Evolutionary conservation across 2,888 invertebrate genomes (phyloP).

Genomic region (Cecidostiba fungosa): DNA sequence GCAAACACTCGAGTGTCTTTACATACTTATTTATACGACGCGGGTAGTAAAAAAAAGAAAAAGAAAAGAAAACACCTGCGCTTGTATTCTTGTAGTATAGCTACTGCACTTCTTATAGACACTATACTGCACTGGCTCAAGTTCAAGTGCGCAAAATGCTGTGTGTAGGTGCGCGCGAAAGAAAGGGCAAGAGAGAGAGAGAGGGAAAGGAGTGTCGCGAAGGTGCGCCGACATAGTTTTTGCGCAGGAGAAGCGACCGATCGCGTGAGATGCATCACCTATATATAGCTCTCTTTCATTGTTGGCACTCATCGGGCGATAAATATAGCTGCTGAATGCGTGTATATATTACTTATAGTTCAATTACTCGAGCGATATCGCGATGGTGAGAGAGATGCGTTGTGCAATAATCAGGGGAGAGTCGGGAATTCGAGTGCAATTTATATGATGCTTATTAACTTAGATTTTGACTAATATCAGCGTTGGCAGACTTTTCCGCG

Average conservation of each 20-base stretch:
- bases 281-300: not conserved
- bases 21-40: not conserved
- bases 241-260: not conserved
- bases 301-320: not conserved
- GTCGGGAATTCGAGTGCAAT: not conserved
- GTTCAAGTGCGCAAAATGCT: constrained; percentile 50
- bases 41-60: not conserved
- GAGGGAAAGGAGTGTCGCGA: not conserved
- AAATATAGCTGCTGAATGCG: not conserved
- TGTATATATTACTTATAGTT: not conserved
- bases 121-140: constrained; percentile 36
- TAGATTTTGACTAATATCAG: not conserved
- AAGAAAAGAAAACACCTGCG: not conserved
- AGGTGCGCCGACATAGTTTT: not conserved
- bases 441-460: constrained; percentile 12
- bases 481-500: constrained; percentile 11
- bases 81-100: no score
- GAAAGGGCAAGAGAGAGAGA: constrained; percentile 16
- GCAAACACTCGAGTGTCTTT: not conserved
- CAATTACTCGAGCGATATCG: constrained; percentile 17
- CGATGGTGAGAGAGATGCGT: not conserved
- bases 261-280: not conserved
- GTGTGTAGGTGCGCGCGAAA: not conserved
- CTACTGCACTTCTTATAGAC: not conserved
- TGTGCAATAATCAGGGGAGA: not conserved